Percentiles rank a stretch among this genome's conserved stretches.
Evolutionary conservation across 2,888 invertebrate species (phyloP).

Genomic region (Cerceris rybyensis): DNA sequence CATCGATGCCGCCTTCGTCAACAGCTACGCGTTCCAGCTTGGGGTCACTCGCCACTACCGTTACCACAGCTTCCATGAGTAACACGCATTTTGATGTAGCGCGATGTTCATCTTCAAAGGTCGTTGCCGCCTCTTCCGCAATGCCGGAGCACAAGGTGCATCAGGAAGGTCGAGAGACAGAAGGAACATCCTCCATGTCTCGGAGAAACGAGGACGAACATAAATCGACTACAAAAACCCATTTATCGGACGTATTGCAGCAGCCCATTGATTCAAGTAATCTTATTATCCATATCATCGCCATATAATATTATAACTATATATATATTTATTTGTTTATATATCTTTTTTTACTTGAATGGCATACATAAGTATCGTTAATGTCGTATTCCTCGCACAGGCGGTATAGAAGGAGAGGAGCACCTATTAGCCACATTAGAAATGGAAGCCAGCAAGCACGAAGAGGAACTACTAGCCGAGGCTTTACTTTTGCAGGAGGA

Average conservation of each 20-base stretch:
- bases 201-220: conserved; percentile 36
- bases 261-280: conserved; percentile 75
- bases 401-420: conserved; percentile 78
- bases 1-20: too few species aligned
- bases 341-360: not conserved
- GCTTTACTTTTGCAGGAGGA: conserved; percentile 79
- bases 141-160: too few species aligned
- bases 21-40: too few species aligned
- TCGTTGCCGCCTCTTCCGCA: too few species aligned
- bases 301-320: not conserved
- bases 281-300: not conserved
- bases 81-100: too few species aligned
- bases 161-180: conserved; percentile 13
- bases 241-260: conserved; percentile 73
- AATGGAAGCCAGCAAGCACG: conserved; percentile 79
- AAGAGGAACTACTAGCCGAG: conserved; percentile 78
- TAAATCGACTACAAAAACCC: conserved; percentile 66
- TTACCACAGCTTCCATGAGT: too few species aligned
- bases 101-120: too few species aligned
- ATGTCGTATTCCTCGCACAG: conserved; percentile 55
- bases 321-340: not conserved
- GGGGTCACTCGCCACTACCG: too few species aligned
- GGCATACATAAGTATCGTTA: not conserved
- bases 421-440: conserved; percentile 78
- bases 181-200: conserved; percentile 14